phyloP scores from a whole-genome alignment of 1,140 invertebrate genomes.

The Pogonognathellus flavescens region DNA sequence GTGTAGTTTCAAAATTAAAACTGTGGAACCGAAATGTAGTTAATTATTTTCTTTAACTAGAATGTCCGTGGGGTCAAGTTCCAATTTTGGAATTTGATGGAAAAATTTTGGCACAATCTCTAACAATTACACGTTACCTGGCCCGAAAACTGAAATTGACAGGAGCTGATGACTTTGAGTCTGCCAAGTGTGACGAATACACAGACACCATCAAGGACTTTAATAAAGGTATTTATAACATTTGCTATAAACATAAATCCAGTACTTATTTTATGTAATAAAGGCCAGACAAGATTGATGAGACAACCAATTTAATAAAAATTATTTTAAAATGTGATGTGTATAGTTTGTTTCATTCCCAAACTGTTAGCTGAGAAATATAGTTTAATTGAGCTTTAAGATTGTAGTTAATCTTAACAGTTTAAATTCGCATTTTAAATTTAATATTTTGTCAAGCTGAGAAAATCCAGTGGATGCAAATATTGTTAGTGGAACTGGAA shows the following conservation, averaged over 20 bases:
- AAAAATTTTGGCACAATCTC: conserved; percentile 45
- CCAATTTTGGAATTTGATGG: conserved; percentile 34
- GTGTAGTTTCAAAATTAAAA: not conserved
- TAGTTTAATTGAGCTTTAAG: too few relatives aligned
- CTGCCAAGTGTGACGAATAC: conserved; percentile 56
- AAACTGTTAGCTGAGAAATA: too few relatives aligned
- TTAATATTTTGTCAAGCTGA: too few relatives aligned
- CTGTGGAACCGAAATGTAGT: not conserved
- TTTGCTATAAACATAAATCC: not conserved
- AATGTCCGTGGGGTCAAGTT: conserved; percentile 52
- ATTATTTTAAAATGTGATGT: too few relatives aligned
- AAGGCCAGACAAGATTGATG: too few relatives aligned
- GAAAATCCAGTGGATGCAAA: too few relatives aligned
- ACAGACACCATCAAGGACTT: conserved; percentile 47
- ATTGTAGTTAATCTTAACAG: too few relatives aligned
- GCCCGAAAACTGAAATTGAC: conserved; percentile 60
- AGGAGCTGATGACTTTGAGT: conserved; percentile 57
- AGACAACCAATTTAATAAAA: too few relatives aligned
- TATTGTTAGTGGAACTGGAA: too few relatives aligned
- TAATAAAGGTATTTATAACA: conserved; percentile 9
- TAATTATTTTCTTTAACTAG: not conserved
- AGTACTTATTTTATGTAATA: too few relatives aligned
- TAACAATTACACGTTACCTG: conserved; percentile 59
- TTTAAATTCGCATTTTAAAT: too few relatives aligned
- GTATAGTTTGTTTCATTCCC: too few relatives aligned